Conservation (phyloP, 1,140 invertebrate genomes). For the Palaemon carinicauda region DNA sequence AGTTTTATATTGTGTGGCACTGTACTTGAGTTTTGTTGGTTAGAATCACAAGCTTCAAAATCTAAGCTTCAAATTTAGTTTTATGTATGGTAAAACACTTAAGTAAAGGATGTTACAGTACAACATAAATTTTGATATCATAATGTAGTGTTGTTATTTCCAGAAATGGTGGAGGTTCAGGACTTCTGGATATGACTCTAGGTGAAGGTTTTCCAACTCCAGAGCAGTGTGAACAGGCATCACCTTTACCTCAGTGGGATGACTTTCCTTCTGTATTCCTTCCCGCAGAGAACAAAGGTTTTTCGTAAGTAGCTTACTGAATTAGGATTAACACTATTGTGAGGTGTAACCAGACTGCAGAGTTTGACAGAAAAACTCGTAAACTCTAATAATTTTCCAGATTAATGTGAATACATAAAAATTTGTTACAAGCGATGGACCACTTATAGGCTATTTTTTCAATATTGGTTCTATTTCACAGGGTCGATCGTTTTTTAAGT, state of each 20-base stretch:
- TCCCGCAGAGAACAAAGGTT: constrained; percentile 79
- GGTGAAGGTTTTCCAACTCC: constrained; percentile 41
- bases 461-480: constrained; percentile 56
- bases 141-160: background rate
- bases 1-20: no score
- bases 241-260: constrained; percentile 62
- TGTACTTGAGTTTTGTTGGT: no score
- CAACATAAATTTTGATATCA: no score
- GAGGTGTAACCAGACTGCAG: background rate
- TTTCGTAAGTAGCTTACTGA: constrained; percentile 69
- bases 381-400: no score
- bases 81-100: no score
- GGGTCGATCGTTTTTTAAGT: constrained; percentile 65
- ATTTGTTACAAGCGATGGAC: no score
- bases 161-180: constrained; percentile 46
- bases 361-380: background rate
- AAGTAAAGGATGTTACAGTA: background rate
- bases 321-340: background rate
- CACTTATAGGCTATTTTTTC: background rate
- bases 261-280: constrained; percentile 71
- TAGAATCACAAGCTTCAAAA: no score
- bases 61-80: no score
- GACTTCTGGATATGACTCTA: constrained; percentile 25
- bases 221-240: constrained; percentile 59
- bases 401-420: no score